Conservation (phyloP, 2,113 vertebrate genomes). For the Mesitornis unicolor region DNA sequence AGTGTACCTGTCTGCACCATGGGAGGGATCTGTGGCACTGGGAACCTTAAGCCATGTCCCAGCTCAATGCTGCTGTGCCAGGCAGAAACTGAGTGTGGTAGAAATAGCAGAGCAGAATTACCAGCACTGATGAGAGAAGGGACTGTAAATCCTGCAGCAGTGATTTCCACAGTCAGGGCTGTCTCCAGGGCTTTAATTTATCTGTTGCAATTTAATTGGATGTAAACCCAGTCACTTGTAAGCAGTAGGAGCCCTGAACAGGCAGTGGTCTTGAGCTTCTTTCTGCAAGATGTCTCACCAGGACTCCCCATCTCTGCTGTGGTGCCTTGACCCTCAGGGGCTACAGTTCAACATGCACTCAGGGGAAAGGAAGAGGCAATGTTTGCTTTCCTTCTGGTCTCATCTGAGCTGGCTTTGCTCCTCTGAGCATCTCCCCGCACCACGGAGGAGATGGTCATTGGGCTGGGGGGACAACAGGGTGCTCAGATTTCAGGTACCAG, state of each 20-base stretch:
- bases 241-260: background rate
- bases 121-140: conserved; percentile 9
- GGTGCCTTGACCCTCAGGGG: background rate
- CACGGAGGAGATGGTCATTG: background rate
- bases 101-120: conserved; percentile 2
- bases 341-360: background rate
- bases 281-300: background rate
- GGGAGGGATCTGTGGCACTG: background rate
- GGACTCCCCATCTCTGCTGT: background rate
- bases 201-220: conserved; percentile 44
- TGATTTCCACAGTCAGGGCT: conserved; percentile 32
- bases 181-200: conserved; percentile 43
- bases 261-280: background rate
- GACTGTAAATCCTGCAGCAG: conserved; percentile 33
- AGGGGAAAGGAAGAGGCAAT: background rate
- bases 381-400: background rate
- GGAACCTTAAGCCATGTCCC: background rate
- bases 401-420: background rate
- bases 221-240: conserved; percentile 34
- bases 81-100: background rate
- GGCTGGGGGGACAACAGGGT: background rate
- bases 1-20: background rate
- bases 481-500: background rate
- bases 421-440: background rate
- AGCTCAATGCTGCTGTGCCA: background rate